phyloP scores from a whole-genome alignment of 2,888 invertebrate genomes.

The Omphaloscelis lunosa region DNA sequence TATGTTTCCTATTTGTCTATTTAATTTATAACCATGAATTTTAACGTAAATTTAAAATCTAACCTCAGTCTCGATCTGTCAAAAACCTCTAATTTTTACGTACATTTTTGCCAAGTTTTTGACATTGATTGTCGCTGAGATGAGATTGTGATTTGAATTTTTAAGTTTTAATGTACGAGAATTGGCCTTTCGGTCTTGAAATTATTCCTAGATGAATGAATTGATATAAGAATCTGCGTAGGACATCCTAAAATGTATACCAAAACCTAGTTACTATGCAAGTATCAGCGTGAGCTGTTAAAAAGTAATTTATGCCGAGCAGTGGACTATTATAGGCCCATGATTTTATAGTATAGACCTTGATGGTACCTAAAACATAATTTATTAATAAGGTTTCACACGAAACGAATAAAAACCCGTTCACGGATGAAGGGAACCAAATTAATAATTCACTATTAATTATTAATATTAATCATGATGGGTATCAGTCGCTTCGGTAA shows the following conservation, averaged over 20 bases:
- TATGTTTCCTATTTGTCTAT: constrained; percentile 2
- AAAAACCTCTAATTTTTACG: no score
- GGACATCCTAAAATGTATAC: background rate
- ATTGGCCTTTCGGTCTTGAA: no score
- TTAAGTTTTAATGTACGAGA: no score
- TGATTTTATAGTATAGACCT: background rate
- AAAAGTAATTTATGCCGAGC: background rate
- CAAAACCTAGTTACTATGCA: background rate
- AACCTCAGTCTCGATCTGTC: no score
- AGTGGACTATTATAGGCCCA: background rate
- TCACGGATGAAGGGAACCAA: background rate
- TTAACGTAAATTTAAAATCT: constrained; percentile 13
- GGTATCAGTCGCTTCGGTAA: constrained; percentile 4
- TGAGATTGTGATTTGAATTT: no score
- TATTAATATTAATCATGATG: constrained; percentile 8
- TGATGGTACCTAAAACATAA: background rate
- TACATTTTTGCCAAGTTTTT: no score
- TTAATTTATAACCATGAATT: background rate
- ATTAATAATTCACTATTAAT: constrained; percentile 19
- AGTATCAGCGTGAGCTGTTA: background rate
- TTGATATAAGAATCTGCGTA: background rate
- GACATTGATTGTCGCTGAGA: no score
- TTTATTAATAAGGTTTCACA: background rate
- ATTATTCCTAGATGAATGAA: background rate
- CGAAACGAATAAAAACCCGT: background rate